These are phyloP conservation scores for Tridacna gigas DNA, from an alignment of 2,888 invertebrate species.

Conservation along the genomic window DNA sequence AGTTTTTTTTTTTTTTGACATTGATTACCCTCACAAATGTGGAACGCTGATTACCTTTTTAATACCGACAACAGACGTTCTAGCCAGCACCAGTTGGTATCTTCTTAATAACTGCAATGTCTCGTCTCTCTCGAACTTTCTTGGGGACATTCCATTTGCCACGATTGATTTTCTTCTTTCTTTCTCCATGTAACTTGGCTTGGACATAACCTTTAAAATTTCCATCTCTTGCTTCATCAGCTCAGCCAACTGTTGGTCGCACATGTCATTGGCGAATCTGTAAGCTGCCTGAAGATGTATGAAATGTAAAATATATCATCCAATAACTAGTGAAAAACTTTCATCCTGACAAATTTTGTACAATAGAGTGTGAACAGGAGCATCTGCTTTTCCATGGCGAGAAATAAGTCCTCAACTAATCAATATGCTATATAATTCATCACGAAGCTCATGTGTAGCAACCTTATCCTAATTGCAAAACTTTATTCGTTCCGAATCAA, in stretches of 20 bases:
- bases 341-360: too few species aligned
- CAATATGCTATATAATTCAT: too few species aligned
- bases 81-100: constrained; percentile 51
- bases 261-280: constrained; percentile 48
- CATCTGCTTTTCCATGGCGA: too few species aligned
- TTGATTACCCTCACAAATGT: not conserved
- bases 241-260: constrained; percentile 53
- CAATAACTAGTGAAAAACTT: too few species aligned
- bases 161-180: constrained; percentile 53
- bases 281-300: constrained; percentile 50
- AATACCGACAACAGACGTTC: constrained; percentile 55
- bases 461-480: too few species aligned
- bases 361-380: too few species aligned
- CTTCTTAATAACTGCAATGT: constrained; percentile 51
- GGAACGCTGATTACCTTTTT: constrained; percentile 34
- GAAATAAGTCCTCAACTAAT: too few species aligned
- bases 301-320: not conserved
- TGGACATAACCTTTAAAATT: constrained; percentile 54
- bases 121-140: constrained; percentile 60
- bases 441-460: too few species aligned
- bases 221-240: constrained; percentile 57
- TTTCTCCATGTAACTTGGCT: constrained; percentile 54
- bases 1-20: not conserved
- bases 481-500: too few species aligned
- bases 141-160: constrained; percentile 49